phyloP scores from a whole-genome alignment of 1,140 invertebrate species.

The Cydia pomonella region DNA sequence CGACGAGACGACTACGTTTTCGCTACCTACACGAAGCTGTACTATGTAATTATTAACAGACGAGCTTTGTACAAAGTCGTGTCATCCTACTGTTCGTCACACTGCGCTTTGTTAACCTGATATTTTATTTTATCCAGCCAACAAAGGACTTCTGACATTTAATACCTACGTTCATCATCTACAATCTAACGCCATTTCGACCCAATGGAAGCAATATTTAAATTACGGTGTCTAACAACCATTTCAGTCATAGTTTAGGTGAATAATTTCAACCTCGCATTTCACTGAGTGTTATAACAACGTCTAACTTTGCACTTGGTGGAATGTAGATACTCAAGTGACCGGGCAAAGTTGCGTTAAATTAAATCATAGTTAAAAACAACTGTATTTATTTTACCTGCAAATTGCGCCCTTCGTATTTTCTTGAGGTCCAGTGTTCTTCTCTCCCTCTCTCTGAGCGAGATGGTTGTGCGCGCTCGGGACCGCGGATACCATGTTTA shows the following conservation, averaged over 20 bases:
- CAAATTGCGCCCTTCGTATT: too few relatives aligned
- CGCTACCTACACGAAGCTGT: neutral
- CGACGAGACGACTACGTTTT: too few relatives aligned
- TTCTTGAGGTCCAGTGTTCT: too few relatives aligned
- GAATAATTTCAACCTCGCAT: too few relatives aligned
- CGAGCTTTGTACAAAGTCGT: conserved; percentile 13
- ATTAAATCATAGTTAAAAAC: too few relatives aligned
- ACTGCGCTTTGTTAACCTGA: neutral
- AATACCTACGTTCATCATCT: conserved; percentile 20
- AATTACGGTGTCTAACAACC: neutral
- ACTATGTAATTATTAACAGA: neutral
- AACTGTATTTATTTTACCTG: too few relatives aligned
- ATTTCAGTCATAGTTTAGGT: neutral
- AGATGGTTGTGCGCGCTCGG: too few relatives aligned
- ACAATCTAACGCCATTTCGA: neutral
- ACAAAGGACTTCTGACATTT: neutral
- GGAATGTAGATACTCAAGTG: too few relatives aligned
- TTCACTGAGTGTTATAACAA: neutral
- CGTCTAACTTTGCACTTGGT: neutral
- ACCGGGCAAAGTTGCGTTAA: too few relatives aligned
- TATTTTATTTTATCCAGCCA: neutral
- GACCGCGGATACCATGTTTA: too few relatives aligned
- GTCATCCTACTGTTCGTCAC: neutral
- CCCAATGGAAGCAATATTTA: neutral
- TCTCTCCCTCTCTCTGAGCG: too few relatives aligned